A percentile compares a stretch with the other conserved stretches of the same genome.
Evolutionary conservation across 2,113 vertebrate species (phyloP).

Genomic region (Mus spicilegus): DNA sequence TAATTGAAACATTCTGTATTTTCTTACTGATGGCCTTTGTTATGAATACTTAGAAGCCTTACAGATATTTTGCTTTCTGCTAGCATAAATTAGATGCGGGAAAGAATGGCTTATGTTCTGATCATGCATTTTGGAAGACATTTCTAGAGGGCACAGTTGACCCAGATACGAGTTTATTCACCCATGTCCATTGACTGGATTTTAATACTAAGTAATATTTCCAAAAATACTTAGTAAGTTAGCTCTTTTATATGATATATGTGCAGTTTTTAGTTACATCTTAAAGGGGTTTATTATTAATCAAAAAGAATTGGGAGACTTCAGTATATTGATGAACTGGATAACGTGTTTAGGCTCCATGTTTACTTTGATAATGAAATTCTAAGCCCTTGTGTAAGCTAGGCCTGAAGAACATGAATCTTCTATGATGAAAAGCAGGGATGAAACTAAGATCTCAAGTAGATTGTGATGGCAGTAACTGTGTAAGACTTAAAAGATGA

Average conservation of each 20-base stretch:
- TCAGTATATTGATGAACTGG: background rate
- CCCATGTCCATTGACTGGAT: background rate
- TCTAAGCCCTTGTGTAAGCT: background rate
- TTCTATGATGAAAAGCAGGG: background rate
- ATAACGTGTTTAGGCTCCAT: background rate
- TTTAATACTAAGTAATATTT: background rate
- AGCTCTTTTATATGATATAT: background rate
- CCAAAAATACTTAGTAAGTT: background rate
- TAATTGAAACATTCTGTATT: background rate
- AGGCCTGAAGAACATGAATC: background rate
- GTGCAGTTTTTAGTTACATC: background rate
- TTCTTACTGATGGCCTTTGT: background rate
- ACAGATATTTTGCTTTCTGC: background rate
- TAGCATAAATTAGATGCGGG: background rate
- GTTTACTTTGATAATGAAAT: constrained; percentile 43
- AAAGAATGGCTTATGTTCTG: background rate
- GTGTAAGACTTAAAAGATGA: background rate
- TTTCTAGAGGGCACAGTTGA: background rate
- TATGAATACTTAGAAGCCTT: background rate
- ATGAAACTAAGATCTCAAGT: background rate
- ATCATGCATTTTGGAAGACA: background rate
- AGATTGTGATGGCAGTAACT: background rate
- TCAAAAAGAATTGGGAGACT: background rate
- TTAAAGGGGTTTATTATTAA: constrained; percentile 30
- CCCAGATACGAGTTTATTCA: background rate